phyloP scores from a whole-genome alignment of 2,113 vertebrate genomes.

The Pungitius pungitius region DNA sequence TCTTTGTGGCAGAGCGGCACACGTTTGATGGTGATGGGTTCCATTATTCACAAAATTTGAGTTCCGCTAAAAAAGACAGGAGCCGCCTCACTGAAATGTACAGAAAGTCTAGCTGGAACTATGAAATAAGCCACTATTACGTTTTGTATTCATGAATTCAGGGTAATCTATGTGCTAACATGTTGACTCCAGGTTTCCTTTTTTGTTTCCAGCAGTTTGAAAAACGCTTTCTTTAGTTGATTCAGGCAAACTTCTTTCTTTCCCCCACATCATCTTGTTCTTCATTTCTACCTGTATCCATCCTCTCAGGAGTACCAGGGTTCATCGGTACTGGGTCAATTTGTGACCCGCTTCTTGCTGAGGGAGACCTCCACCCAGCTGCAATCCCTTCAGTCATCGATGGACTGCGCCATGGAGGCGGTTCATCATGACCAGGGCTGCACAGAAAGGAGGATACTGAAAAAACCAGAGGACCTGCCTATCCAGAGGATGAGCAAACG shows the following conservation, averaged over 20 bases:
- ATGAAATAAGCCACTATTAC: background rate
- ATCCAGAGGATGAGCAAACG: conserved; percentile 79
- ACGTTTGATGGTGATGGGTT: background rate
- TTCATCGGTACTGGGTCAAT: conserved; percentile 93
- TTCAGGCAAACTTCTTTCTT: no score
- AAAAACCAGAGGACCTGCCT: conserved; percentile 70
- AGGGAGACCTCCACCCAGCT: conserved; percentile 93
- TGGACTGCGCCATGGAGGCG: conserved; percentile 92
- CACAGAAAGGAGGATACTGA: conserved; percentile 68
- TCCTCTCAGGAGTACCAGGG: conserved; percentile 89
- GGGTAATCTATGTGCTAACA: background rate
- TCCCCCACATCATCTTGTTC: no score
- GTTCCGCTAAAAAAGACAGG: background rate
- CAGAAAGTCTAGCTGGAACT: background rate
- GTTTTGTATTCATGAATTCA: conserved; percentile 7
- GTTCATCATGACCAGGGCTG: conserved; percentile 90
- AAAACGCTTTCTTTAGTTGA: background rate
- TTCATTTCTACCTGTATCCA: background rate
- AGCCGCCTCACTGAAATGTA: background rate
- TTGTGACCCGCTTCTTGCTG: conserved; percentile 94
- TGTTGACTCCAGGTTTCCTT: background rate
- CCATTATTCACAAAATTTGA: conserved; percentile 27
- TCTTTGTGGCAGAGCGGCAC: conserved; percentile 2
- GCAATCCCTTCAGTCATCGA: conserved; percentile 91
- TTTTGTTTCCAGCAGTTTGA: background rate